Evolutionary conservation across 2,888 invertebrate genomes (phyloP).

Genomic region (Ommatoiulus sabulosus): DNA sequence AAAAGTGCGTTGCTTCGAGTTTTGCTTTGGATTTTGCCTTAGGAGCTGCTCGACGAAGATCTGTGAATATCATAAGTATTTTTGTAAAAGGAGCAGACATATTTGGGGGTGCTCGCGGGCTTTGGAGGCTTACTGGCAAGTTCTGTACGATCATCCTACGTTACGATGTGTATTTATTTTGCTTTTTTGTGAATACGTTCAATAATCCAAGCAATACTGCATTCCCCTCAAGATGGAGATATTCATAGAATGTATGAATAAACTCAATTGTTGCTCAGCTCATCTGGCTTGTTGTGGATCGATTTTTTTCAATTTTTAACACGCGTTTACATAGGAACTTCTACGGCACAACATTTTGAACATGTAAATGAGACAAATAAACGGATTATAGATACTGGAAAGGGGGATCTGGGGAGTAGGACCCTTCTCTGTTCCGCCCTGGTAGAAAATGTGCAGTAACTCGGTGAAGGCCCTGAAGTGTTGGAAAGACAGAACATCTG

Average conservation of each 20-base stretch:
- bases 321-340: too few species aligned
- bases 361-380: too few species aligned
- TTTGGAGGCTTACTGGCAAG: slow-evolving; percentile 26
- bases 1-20: background rate
- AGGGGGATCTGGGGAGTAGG: too few species aligned
- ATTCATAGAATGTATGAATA: background rate
- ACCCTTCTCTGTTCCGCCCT: too few species aligned
- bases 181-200: slow-evolving; percentile 1
- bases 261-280: background rate
- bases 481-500: too few species aligned
- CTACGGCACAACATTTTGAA: too few species aligned
- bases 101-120: slow-evolving; percentile 16
- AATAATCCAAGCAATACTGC: slow-evolving; percentile 21
- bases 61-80: slow-evolving; percentile 14
- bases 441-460: too few species aligned
- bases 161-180: slow-evolving; percentile 23
- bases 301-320: too few species aligned
- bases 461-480: too few species aligned
- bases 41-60: background rate
- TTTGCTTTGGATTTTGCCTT: slow-evolving; percentile 10
- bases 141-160: background rate
- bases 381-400: too few species aligned
- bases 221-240: background rate
- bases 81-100: background rate
- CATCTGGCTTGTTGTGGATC: background rate